Base-by-base conservation (phyloP, 1,140 invertebrate species). In the Myzus persicae region DNA sequence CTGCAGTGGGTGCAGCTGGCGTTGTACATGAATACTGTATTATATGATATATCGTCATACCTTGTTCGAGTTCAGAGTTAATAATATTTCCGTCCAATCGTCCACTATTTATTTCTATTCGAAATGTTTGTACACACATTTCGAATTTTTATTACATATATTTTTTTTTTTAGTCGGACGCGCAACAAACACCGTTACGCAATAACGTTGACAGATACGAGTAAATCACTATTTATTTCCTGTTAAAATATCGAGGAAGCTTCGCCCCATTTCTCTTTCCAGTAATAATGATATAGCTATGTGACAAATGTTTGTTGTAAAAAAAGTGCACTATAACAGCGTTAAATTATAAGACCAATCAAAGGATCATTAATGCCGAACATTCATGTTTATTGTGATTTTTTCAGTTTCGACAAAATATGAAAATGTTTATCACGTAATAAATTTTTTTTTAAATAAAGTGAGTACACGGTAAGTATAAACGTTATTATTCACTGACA, bases 181-280 rank as follows among this genome's bases (percentile, higher is more conserved):
- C 11, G 20, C 22, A 51, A 89, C n/a, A 42, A 87, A 89, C 87
- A 38, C n/a, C 46, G 46, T 51, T 51, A 24, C 87, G 46, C 24
- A 51, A 76, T 76, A 76, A 51, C n/a, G 87, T 89, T 51, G 87
- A 89, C 87, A 89, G 87, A 89, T 38, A n/a, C 59, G 59, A 76
- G 59, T 76, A 89, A 89, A 89, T 51, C 36, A 22, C 87, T 89
- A 44, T 89, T 89, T 89, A 89, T 89, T 89, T 89, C 87, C 87
- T 48, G 42, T 89, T 51, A 51, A 36, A 46, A 89, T 38, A 89
- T 89, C 18, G 48, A 89, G 36, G 44, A 89, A 48, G 87, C 4
- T 22, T 89, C 87, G 2, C 7, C 42, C 87, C 46, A n/a, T 36
- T 89, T 89, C 38, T 51, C 22, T 44, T 31, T 20, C 24, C 42